These are phyloP conservation scores for Nesidiocoris tenuis DNA, from an alignment of 2,888 invertebrate genomes.

Conservation along the genomic window DNA sequence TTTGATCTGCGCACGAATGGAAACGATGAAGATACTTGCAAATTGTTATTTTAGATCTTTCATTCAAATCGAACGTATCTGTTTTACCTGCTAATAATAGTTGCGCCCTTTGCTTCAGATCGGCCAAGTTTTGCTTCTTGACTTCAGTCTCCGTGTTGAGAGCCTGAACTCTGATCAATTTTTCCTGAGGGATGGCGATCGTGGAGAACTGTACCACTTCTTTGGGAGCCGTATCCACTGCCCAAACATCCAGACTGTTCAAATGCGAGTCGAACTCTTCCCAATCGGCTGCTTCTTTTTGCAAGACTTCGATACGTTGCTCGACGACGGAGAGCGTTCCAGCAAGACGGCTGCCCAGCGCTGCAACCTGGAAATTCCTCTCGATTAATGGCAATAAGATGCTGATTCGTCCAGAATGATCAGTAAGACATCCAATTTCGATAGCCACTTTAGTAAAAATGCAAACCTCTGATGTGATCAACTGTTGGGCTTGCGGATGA, in stretches of 20 bases:
- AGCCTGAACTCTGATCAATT: conserved; percentile 32
- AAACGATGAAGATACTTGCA: no score
- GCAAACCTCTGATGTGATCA: conserved; percentile 42
- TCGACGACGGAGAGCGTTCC: conserved; percentile 78
- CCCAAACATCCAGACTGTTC: conserved; percentile 77
- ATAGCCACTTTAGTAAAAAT: no score
- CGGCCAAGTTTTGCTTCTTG: conserved; percentile 25
- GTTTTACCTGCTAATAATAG: conserved; percentile 35
- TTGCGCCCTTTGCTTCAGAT: conserved; percentile 42
- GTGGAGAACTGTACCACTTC: conserved; percentile 71
- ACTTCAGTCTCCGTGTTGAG: conserved; percentile 23
- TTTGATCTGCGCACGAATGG: conserved; percentile 36
- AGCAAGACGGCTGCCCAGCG: conserved; percentile 72
- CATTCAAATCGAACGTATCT: no score
- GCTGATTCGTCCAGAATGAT: no score
- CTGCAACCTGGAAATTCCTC: conserved; percentile 60
- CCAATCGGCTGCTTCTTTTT: conserved; percentile 80
- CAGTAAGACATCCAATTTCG: no score
- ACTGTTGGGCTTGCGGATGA: conserved; percentile 37
- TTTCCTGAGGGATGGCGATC: conserved; percentile 41
- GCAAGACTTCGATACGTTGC: conserved; percentile 74
- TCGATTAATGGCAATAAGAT: no score
- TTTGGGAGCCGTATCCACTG: conserved; percentile 73
- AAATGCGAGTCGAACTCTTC: conserved; percentile 73
- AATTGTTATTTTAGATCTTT: no score